These are phyloP conservation scores for Cinclus mexicanus DNA, from an alignment of 2,113 vertebrate genomes.

Conservation along the genomic window DNA sequence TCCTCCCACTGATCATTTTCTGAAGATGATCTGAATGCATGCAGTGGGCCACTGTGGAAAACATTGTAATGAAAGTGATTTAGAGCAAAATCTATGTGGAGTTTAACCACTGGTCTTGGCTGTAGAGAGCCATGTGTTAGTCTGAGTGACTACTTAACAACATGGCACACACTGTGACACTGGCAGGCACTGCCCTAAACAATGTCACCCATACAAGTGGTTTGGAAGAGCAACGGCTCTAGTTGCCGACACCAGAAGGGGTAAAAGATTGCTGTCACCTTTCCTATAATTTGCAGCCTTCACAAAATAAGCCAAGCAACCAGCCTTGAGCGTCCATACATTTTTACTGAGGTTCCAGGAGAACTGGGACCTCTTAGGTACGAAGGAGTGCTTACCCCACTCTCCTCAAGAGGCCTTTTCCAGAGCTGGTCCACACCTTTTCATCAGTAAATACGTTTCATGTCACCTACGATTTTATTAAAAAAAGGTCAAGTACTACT, in stretches of 20 bases:
- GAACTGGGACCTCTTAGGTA: not conserved
- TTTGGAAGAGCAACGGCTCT: not conserved
- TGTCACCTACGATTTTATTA: not conserved
- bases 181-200: not conserved
- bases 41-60: not conserved
- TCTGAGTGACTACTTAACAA: rapidly evolving
- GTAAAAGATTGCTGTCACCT: not conserved
- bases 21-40: not conserved
- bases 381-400: not conserved
- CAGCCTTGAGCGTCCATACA: not conserved
- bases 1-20: not conserved
- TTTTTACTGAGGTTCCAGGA: not conserved
- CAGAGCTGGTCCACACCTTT: not conserved
- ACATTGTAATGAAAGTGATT: not conserved
- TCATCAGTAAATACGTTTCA: not conserved
- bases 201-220: not conserved
- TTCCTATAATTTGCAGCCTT: not conserved
- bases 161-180: not conserved
- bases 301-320: not conserved
- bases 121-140: not conserved
- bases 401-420: not conserved
- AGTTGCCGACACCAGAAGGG: not conserved
- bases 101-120: not conserved
- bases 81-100: not conserved
- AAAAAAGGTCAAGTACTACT: not conserved